Percentiles rank a stretch among this genome's conserved stretches.
Evolutionary conservation across 2,113 vertebrate genomes (phyloP).

Genomic region (Delphinus delphis): DNA sequence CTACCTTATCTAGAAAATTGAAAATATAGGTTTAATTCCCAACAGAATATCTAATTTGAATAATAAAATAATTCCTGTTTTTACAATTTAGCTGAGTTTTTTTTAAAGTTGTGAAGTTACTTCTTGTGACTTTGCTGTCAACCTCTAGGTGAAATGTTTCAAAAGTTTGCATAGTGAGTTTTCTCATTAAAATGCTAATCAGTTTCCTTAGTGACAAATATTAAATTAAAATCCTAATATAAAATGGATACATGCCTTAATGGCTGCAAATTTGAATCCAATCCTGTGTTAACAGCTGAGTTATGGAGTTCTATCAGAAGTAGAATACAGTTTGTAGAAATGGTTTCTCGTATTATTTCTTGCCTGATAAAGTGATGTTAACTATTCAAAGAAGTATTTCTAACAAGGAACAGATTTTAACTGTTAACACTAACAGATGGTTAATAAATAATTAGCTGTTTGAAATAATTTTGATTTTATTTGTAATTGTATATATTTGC

Average conservation of each 20-base stretch:
- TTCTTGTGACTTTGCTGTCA: constrained; percentile 71
- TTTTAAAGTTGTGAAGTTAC: constrained; percentile 44
- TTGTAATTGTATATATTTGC: not conserved
- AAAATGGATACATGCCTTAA: constrained; percentile 59
- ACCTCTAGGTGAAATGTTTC: constrained; percentile 51
- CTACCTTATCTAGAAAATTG: not conserved
- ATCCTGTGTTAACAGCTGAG: constrained; percentile 52
- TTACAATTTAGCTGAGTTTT: not conserved
- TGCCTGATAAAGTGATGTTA: not conserved
- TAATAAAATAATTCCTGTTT: not conserved
- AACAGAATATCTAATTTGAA: not conserved
- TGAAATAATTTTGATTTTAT: constrained; percentile 10
- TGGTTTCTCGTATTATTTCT: not conserved
- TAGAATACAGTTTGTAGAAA: not conserved
- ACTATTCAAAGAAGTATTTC: constrained; percentile 4
- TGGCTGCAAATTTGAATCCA: constrained; percentile 56
- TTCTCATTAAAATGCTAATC: constrained; percentile 78
- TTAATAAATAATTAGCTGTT: not conserved
- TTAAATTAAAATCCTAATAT: constrained; percentile 74
- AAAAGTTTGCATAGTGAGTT: constrained; percentile 65
- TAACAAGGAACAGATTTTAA: constrained; percentile 26
- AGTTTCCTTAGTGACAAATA: constrained; percentile 71
- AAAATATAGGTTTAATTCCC: not conserved
- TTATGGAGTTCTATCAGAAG: constrained; percentile 30
- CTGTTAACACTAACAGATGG: not conserved